Evolutionary conservation across 2,113 vertebrate genomes (phyloP), one percentile per base, ranked within the genome.

Genomic region (Xiphophorus hellerii): DNA sequence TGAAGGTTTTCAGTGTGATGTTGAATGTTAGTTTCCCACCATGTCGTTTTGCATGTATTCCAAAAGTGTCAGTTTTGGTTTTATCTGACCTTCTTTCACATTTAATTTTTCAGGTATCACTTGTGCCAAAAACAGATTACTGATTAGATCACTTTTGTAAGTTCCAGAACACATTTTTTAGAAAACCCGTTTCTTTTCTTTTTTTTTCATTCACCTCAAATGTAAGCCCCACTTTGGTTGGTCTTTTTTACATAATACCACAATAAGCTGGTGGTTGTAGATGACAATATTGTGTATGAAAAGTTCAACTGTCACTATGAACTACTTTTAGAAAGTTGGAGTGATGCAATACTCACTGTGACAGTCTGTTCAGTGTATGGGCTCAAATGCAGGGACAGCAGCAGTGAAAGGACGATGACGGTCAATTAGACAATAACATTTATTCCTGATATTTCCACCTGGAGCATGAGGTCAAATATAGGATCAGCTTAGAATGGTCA

Each of bases 381-480:
- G 9, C 25, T 58, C 22, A n/a, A 25, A n/a, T 58, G 8, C 9
- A 58, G 22, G 20, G 63, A 30, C 5, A 58, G 42, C 3, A 0
- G 33, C 2, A 20, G 13, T 71, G 28, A 62, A 63, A 68, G 33
- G 48, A 63, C 35, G 51, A 42, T 54, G 30, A 69, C 31, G 62
- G 29, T 29, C 22, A 76, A 63, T 74, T 37, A 30, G 29, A 14
- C 60, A 11, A 77, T 62, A 81, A 66, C 75, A 58, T 39, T 58
- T 62, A 69, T 66, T 67, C 71, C 17, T 65, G 37, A 68, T 35
- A 48, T n/a, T 62, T 15, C 65, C n/a, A 76, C 71, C 42, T 44
- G 31, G 10, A 73, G 51, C 35, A 12, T 67, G 31, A 35, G 42
- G 62, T 87, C 74, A 76, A 58, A 71, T 62, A 82, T 22, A 65